Conservation (phyloP, 2,888 invertebrate genomes). For the Trachelus tabidus region DNA sequence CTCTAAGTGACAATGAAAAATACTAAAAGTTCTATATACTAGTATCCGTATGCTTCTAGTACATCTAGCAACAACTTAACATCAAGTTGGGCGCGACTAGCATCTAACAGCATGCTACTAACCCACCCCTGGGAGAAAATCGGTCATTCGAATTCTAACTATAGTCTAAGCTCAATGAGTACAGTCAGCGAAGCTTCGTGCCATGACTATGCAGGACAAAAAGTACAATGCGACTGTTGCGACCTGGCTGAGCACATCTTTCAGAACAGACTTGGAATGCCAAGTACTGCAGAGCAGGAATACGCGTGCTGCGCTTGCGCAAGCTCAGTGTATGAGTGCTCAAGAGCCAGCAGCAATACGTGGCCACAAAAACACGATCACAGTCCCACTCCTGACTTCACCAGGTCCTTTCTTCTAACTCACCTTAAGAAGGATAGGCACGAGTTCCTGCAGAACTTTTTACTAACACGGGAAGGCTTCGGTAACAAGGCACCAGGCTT, state of each 20-base stretch:
- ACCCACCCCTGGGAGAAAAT: slow-evolving; percentile 41
- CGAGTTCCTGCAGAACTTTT: slow-evolving; percentile 43
- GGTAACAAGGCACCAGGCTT: slow-evolving; percentile 37
- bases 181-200: slow-evolving; percentile 37
- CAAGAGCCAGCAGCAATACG: background rate
- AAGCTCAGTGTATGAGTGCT: background rate
- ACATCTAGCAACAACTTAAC: slow-evolving; percentile 54
- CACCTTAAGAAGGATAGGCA: slow-evolving; percentile 45
- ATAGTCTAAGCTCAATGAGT: slow-evolving; percentile 45
- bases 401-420: slow-evolving; percentile 46
- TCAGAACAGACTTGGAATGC: slow-evolving; percentile 18
- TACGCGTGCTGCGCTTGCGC: slow-evolving; percentile 16
- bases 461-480: slow-evolving; percentile 38
- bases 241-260: slow-evolving; percentile 35
- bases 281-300: slow-evolving; percentile 30
- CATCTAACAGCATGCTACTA: slow-evolving; percentile 59
- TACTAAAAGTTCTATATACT: slow-evolving; percentile 9
- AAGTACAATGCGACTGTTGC: slow-evolving; percentile 45
- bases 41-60: slow-evolving; percentile 48
- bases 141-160: slow-evolving; percentile 34
- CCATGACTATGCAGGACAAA: slow-evolving; percentile 37
- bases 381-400: slow-evolving; percentile 36
- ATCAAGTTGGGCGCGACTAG: slow-evolving; percentile 55
- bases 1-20: background rate
- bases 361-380: slow-evolving; percentile 22